Conservation (phyloP, 2,113 vertebrate genomes). For the Toxotes chatareus region DNA sequence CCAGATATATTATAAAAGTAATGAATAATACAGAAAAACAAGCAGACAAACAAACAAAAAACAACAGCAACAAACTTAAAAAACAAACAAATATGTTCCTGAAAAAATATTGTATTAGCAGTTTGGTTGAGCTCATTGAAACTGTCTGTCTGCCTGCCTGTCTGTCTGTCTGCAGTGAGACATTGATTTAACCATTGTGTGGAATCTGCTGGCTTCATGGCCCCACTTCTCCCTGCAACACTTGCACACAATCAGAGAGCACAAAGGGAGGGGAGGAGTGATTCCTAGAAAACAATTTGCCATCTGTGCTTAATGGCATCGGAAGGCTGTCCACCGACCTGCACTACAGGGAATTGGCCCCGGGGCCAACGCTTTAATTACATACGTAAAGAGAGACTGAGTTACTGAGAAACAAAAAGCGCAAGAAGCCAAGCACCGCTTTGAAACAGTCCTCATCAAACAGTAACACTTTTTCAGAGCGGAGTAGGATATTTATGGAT, state of each 20-base stretch:
- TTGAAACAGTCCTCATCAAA: constrained; percentile 1
- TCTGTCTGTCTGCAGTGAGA: background rate
- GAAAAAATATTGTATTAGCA: background rate
- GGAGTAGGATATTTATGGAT: background rate
- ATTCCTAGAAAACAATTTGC: constrained; percentile 68
- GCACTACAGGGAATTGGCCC: constrained; percentile 39
- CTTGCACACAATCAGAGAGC: constrained; percentile 25
- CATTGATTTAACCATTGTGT: constrained; percentile 14
- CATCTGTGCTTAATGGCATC: constrained; percentile 68
- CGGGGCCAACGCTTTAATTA: constrained; percentile 62
- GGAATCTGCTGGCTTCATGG: constrained; percentile 1
- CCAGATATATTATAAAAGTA: no score
- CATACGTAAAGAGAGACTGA: constrained; percentile 25
- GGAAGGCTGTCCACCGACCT: constrained; percentile 53
- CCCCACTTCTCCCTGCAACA: constrained; percentile 7
- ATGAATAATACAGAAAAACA: background rate
- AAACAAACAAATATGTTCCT: no score
- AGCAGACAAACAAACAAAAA: background rate
- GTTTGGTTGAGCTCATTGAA: background rate
- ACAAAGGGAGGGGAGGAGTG: constrained; percentile 41
- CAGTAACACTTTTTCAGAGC: background rate
- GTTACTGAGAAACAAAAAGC: constrained; percentile 18
- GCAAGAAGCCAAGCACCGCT: background rate
- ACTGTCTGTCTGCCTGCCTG: background rate
- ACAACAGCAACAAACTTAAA: background rate